Conservation (phyloP, 2,113 vertebrate genomes). For the Plestiodon gilberti region DNA sequence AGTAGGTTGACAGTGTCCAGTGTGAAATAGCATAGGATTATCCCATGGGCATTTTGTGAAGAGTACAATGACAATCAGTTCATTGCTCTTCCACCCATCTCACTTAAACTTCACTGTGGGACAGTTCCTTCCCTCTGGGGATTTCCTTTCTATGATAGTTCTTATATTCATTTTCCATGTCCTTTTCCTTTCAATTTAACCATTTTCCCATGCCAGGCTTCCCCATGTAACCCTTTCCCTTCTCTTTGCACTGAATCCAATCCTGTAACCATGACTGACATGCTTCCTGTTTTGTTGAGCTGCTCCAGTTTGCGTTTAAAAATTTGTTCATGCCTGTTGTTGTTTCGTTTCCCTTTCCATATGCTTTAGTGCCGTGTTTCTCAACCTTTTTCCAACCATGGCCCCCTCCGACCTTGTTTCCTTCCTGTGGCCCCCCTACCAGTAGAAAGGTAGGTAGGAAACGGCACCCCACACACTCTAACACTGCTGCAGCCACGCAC, state of each 20-base stretch:
- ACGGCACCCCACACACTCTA: no score
- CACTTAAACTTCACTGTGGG: background rate
- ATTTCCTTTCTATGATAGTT: background rate
- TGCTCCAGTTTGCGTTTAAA: background rate
- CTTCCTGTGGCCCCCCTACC: no score
- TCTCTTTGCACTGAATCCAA: background rate
- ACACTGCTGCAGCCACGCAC: no score
- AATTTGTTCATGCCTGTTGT: background rate
- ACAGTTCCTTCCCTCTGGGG: background rate
- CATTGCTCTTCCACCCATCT: background rate
- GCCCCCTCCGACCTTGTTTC: no score
- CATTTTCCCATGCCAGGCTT: background rate
- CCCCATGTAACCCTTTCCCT: background rate
- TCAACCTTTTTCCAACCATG: no score
- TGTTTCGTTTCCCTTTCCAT: background rate
- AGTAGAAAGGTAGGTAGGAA: no score
- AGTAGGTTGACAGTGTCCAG: conserved; percentile 4
- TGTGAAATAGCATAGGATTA: conserved; percentile 18
- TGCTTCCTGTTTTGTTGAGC: background rate
- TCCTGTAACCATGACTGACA: background rate
- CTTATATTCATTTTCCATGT: background rate
- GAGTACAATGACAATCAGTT: background rate
- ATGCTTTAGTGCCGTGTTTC: background rate
- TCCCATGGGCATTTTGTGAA: conserved; percentile 1
- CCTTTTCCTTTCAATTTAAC: background rate